Evolutionary conservation across 1,140 invertebrate species (phyloP).

Genomic region (Nephotettix cincticeps): DNA sequence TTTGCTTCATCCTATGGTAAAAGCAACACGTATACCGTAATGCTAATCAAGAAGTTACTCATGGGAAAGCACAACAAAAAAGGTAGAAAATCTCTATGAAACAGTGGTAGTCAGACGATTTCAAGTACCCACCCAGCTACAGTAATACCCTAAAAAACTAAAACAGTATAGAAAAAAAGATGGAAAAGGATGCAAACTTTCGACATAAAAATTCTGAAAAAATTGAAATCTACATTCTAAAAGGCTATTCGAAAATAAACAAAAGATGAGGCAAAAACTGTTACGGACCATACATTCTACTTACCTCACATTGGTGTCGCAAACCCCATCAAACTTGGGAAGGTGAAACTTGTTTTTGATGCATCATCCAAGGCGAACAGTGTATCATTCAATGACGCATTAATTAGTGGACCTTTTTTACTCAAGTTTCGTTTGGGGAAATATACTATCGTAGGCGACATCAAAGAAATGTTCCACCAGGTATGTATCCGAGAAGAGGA

Average conservation of each 20-base stretch:
- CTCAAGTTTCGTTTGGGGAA: constrained; percentile 37
- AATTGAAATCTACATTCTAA: too few relatives aligned
- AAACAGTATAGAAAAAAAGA: too few relatives aligned
- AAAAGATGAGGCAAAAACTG: constrained; percentile 3
- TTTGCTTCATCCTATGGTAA: too few relatives aligned
- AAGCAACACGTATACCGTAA: too few relatives aligned
- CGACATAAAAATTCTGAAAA: too few relatives aligned
- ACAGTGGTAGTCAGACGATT: too few relatives aligned
- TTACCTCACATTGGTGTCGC: constrained; percentile 43
- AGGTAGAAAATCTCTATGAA: too few relatives aligned
- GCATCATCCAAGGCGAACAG: constrained; percentile 39
- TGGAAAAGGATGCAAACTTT: too few relatives aligned
- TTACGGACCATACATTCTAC: constrained; percentile 36
- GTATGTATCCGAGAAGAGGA: constrained; percentile 39
- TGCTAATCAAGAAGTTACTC: too few relatives aligned
- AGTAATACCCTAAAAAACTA: too few relatives aligned
- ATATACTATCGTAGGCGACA: constrained; percentile 38
- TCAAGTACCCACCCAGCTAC: too few relatives aligned
- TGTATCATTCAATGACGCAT: constrained; percentile 37
- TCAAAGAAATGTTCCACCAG: constrained; percentile 40
- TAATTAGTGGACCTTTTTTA: constrained; percentile 42
- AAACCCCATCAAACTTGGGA: constrained; percentile 30
- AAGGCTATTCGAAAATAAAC: constrained; percentile 39
- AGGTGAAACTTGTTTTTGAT: constrained; percentile 40
- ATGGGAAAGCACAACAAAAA: too few relatives aligned